Conservation (phyloP, 2,113 vertebrate species). For the Choloepus hoffmanni region DNA sequence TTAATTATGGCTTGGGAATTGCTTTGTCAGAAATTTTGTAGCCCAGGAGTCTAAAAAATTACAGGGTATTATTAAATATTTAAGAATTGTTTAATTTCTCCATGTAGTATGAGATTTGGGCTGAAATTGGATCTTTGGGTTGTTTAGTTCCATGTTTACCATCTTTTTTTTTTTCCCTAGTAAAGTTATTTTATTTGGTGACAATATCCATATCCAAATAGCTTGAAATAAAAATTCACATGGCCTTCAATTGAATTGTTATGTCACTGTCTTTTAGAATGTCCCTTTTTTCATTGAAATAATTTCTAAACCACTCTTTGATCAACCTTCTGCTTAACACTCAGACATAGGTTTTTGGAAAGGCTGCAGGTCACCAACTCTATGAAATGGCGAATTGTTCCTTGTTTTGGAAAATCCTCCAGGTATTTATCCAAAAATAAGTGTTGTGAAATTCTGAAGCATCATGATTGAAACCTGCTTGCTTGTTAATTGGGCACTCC, state of each 20-base stretch:
- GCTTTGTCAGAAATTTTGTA: slow-evolving; percentile 63
- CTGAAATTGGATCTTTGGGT: slow-evolving; percentile 33
- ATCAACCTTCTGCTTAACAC: slow-evolving; percentile 93
- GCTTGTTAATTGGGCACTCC: no score
- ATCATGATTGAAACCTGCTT: slow-evolving; percentile 93
- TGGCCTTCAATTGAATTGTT: slow-evolving; percentile 82
- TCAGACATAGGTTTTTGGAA: slow-evolving; percentile 93
- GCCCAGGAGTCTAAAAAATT: slow-evolving; percentile 60
- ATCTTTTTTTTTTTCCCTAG: neutral
- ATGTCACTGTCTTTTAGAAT: slow-evolving; percentile 90
- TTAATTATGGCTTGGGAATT: slow-evolving; percentile 65
- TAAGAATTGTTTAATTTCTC: slow-evolving; percentile 64
- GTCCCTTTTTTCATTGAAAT: slow-evolving; percentile 94
- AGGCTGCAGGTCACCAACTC: slow-evolving; percentile 95
- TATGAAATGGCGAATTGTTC: slow-evolving; percentile 97
- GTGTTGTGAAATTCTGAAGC: slow-evolving; percentile 94
- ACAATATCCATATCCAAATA: slow-evolving; percentile 62
- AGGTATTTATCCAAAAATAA: slow-evolving; percentile 95
- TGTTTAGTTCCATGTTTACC: neutral
- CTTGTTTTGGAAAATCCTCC: slow-evolving; percentile 91
- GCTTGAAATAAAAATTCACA: slow-evolving; percentile 52
- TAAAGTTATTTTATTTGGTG: slow-evolving; percentile 57
- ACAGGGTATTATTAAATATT: slow-evolving; percentile 71
- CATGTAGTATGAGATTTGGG: neutral
- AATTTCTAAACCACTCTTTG: slow-evolving; percentile 96